Percentiles rank a stretch among this genome's conserved stretches.
Evolutionary conservation across 2,797 vertebrate genomes (phyloP).

Genomic region (Sebastes diploproa): DNA sequence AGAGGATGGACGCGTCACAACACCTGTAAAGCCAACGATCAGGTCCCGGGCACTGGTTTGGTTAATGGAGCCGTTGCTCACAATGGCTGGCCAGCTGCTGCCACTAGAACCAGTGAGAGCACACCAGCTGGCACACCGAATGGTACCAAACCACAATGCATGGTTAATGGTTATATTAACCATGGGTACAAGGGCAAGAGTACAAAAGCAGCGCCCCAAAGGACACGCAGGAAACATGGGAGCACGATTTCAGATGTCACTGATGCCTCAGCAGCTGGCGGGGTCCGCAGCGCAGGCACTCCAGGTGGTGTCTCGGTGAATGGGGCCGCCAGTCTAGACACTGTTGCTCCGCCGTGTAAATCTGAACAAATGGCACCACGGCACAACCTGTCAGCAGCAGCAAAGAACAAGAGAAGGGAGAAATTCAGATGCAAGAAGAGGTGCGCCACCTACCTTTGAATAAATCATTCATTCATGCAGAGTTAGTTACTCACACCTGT

Average conservation of each 20-base stretch:
- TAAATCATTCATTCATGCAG: neutral
- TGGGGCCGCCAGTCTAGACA: neutral
- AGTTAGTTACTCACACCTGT: neutral
- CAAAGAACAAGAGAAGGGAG: slow-evolving; percentile 15
- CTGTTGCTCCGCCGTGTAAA: neutral
- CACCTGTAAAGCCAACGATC: slow-evolving; percentile 25
- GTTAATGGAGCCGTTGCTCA: slow-evolving; percentile 11
- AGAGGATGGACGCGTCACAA: neutral
- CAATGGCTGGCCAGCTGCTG: neutral
- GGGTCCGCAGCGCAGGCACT: neutral
- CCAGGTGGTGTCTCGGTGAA: neutral
- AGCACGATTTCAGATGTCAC: neutral
- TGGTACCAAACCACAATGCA: neutral
- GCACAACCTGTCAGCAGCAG: neutral
- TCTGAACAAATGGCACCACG: neutral
- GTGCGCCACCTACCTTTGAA: neutral
- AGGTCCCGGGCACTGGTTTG: slow-evolving; percentile 1
- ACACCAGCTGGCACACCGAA: neutral
- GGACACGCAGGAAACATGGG: neutral
- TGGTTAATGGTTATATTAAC: slow-evolving; percentile 37
- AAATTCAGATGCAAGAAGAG: slow-evolving; percentile 35
- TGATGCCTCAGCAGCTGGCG: neutral
- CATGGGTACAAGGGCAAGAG: slow-evolving; percentile 1
- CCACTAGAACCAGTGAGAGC: neutral
- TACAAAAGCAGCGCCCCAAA: neutral